Evolutionary conservation across 2,797 vertebrate genomes (phyloP).

Genomic region (Pyrocephalus nanus): DNA sequence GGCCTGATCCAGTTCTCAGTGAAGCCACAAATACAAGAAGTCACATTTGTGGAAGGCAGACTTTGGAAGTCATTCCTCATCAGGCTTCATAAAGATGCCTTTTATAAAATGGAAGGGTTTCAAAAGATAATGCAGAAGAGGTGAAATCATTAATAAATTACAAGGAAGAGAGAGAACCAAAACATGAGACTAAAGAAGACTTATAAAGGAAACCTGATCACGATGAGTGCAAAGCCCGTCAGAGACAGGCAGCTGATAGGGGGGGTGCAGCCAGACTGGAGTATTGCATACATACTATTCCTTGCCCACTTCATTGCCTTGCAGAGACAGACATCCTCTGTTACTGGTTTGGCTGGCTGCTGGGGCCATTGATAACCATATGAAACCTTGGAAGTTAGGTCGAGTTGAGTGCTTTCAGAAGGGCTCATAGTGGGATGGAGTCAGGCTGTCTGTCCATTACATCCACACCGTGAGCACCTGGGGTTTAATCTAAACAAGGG

Average conservation of each 20-base stretch:
- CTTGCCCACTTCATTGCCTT: constrained; percentile 38
- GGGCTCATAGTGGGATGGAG: constrained; percentile 73
- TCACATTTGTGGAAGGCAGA: not conserved
- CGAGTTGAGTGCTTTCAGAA: constrained; percentile 67
- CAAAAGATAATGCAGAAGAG: constrained; percentile 57
- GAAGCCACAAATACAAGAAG: not conserved
- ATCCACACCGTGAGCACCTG: constrained; percentile 65
- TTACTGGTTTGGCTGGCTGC: constrained; percentile 74
- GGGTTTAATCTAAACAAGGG: constrained; percentile 75
- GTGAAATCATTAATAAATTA: constrained; percentile 74
- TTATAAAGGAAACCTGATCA: constrained; percentile 86
- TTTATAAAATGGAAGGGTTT: constrained; percentile 24
- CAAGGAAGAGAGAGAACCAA: constrained; percentile 42
- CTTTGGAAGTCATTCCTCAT: not conserved
- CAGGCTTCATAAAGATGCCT: not conserved
- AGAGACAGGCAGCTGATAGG: constrained; percentile 65
- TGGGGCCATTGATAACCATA: constrained; percentile 75
- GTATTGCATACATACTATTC: constrained; percentile 1
- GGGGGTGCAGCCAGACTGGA: constrained; percentile 70
- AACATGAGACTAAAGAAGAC: constrained; percentile 70
- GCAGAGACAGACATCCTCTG: constrained; percentile 78
- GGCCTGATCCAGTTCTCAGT: not conserved
- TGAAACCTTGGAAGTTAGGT: constrained; percentile 64
- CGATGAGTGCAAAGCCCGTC: constrained; percentile 54
- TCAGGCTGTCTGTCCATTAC: constrained; percentile 84